phyloP scores from a whole-genome alignment of 2,888 invertebrate genomes.

The Magallana nippona region DNA sequence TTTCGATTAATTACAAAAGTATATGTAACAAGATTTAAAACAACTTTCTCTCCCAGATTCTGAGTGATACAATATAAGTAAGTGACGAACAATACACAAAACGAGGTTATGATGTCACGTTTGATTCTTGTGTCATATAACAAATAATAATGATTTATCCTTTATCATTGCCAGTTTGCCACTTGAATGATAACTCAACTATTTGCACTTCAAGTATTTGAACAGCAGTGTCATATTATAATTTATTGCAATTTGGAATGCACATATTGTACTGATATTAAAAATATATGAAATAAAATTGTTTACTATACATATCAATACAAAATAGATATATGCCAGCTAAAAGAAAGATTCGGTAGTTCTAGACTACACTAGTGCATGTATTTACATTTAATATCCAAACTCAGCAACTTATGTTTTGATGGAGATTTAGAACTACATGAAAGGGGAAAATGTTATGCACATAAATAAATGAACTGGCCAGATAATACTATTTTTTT shows the following conservation, averaged over 20 bases:
- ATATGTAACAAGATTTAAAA: too few species aligned
- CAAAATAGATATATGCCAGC: neutral
- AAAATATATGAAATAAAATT: too few species aligned
- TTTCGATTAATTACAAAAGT: too few species aligned
- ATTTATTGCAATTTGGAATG: neutral
- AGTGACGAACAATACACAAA: too few species aligned
- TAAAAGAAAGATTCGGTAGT: neutral
- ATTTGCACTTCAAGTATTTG: neutral
- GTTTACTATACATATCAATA: too few species aligned
- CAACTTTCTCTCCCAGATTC: too few species aligned
- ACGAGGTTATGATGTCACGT: neutral
- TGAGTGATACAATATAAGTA: too few species aligned
- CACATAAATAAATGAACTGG: too few species aligned
- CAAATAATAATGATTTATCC: conserved; percentile 6
- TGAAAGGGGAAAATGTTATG: too few species aligned
- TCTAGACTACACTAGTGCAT: too few species aligned
- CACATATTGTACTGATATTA: too few species aligned
- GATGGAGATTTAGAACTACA: neutral
- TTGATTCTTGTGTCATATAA: neutral
- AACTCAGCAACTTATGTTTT: neutral
- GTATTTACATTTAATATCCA: neutral
- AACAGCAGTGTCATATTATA: neutral
- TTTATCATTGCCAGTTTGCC: neutral
- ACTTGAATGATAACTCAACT: neutral
- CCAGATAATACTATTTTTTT: neutral